Conservation (phyloP, 2,797 vertebrate species). For the Dermochelys coriacea region DNA sequence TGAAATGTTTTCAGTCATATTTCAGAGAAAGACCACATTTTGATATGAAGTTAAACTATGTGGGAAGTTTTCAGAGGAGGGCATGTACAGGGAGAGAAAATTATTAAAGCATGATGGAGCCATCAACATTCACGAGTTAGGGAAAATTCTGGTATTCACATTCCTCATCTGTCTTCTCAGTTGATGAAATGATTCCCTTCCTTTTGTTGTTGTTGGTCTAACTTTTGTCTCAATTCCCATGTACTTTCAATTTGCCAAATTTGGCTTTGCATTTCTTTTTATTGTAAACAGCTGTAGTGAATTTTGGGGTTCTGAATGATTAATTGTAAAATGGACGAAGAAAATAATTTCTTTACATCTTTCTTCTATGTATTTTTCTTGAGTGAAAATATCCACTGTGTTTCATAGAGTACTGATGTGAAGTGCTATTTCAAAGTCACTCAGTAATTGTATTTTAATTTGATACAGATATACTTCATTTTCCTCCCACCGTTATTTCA, state of each 20-base stretch:
- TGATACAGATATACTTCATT: neutral
- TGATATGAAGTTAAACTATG: conserved; percentile 63
- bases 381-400: neutral
- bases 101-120: conserved; percentile 61
- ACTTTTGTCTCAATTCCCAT: conserved; percentile 62
- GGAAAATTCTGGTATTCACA: conserved; percentile 54
- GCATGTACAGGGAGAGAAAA: conserved; percentile 53
- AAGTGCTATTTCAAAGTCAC: neutral
- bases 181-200: conserved; percentile 65
- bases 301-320: neutral
- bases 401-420: neutral
- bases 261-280: conserved; percentile 46
- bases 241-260: conserved; percentile 53
- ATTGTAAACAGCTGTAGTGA: neutral
- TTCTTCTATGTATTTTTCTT: conserved; percentile 4
- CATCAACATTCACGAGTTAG: conserved; percentile 39
- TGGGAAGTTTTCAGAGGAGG: conserved; percentile 43
- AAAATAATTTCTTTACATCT: neutral
- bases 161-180: conserved; percentile 65
- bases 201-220: conserved; percentile 62
- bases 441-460: conserved; percentile 16
- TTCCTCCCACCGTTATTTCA: neutral
- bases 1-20: conserved; percentile 64
- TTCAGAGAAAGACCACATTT: conserved; percentile 58
- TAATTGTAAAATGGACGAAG: neutral